Percentiles rank a stretch among this genome's conserved stretches.
Evolutionary conservation across 2,888 invertebrate species (phyloP).

Genomic region (Panopea generosa): DNA sequence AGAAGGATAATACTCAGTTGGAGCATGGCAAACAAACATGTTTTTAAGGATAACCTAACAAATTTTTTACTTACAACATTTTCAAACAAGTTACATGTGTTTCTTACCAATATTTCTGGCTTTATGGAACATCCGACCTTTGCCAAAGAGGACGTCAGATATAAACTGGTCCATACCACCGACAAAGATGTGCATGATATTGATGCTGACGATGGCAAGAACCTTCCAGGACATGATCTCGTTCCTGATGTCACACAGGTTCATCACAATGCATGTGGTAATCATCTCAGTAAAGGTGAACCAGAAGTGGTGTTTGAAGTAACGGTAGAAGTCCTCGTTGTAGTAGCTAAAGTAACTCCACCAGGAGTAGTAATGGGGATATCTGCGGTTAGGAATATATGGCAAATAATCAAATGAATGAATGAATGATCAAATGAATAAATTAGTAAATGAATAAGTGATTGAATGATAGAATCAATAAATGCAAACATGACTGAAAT

Average conservation of each 20-base stretch:
- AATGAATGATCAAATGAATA: no score
- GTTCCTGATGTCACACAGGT: constrained; percentile 77
- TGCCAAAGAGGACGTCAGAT: constrained; percentile 75
- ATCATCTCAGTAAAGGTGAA: constrained; percentile 83
- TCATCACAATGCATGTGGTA: constrained; percentile 79
- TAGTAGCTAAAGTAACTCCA: constrained; percentile 84
- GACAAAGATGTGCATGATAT: constrained; percentile 81
- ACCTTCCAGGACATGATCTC: constrained; percentile 81
- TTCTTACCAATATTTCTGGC: constrained; percentile 77
- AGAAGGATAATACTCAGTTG: no score
- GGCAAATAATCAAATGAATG: no score
- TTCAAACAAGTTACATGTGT: not conserved
- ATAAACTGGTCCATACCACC: constrained; percentile 83
- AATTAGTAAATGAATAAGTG: no score
- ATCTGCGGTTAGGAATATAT: constrained; percentile 46
- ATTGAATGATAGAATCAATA: not conserved
- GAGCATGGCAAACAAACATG: no score
- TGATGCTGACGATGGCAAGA: constrained; percentile 79
- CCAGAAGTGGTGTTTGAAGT: constrained; percentile 82
- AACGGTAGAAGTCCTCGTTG: constrained; percentile 83
- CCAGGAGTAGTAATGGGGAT: constrained; percentile 85
- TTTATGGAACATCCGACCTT: constrained; percentile 79
- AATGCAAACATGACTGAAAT: no score
- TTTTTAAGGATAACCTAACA: no score
- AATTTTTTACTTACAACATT: no score